Base-by-base conservation (phyloP, 2,113 vertebrate species). In the Romanogobio albipinnatus region DNA sequence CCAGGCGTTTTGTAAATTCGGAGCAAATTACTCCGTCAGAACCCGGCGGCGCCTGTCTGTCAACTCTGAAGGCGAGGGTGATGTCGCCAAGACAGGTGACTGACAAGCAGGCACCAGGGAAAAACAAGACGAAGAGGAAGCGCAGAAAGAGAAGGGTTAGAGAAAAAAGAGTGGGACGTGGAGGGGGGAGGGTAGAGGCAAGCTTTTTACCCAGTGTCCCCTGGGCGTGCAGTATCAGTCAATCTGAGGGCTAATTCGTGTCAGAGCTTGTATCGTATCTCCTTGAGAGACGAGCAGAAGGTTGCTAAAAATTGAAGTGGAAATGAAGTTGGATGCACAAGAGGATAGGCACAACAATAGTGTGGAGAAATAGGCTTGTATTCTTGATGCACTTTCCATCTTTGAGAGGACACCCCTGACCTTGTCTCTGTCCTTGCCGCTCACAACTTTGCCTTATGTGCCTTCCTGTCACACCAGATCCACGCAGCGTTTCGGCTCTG, bases 251-350 rank as follows among this genome's bases (percentile, higher is more conserved):
- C 96, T 97, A 97, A 97, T 97, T 97, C 95, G 92, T 97, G 96
- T 97, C 96, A 96, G 95, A 93, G 94, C 96, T 94, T 94, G 95
- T 95, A 96, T 96, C 95, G 96, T 97, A 97, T 98, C 97, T 97
- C 95, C 95, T 93, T 94, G 93, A 96, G 91, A 96, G 95, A 95
- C 92, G 93, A 96, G 95, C 90, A 94, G 95, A 95, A 96, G 94
- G 96, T 96, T 97, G 97, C 98, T 97, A 96, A 98, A 94, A 98
- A 98, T 96, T 97, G 96, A 97, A 98, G 96, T 98, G 97, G 96
- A 97, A 97, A 98, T 97, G 96, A 97, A 98, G 96, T 97, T 95
- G 94, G 96, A 96, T 94, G 95, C 96, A 96, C 95, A 86, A 91
- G 95, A 96, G 96, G 94, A 95, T 95, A 94, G 88, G 84, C 84